Evolutionary conservation across 2,797 vertebrate species (phyloP).

Genomic region (Parauchenoglanis punctatus): DNA sequence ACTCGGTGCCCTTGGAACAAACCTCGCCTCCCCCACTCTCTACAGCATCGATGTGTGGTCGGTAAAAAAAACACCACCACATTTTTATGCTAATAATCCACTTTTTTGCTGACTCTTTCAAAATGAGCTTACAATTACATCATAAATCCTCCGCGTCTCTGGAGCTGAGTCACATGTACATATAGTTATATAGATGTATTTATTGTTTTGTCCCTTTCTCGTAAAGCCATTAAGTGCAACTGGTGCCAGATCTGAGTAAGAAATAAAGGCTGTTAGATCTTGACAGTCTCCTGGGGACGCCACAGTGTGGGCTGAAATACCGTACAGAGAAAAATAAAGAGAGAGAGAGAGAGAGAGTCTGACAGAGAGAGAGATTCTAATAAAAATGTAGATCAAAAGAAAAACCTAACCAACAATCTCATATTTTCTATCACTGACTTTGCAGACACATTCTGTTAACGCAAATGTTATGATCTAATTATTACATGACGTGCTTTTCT

Average conservation of each 20-base stretch:
- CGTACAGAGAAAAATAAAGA: neutral
- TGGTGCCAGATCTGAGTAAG: conserved; percentile 40
- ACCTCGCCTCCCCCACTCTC: neutral
- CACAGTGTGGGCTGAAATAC: conserved; percentile 21
- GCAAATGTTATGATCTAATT: conserved; percentile 42
- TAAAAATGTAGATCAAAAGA: conserved; percentile 35
- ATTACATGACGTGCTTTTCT: conserved; percentile 17
- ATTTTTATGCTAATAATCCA: conserved; percentile 3
- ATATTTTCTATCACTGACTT: conserved; percentile 21
- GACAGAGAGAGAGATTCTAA: conserved; percentile 4
- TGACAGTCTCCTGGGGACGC: conserved; percentile 26
- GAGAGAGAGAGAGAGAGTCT: neutral
- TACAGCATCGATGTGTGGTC: no score
- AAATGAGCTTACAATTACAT: neutral
- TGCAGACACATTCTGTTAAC: conserved; percentile 31
- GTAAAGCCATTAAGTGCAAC: conserved; percentile 27
- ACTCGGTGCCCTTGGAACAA: neutral
- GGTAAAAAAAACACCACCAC: neutral
- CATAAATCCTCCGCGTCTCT: conserved; percentile 16
- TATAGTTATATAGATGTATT: neutral
- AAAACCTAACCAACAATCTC: neutral
- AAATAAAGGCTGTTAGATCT: conserved; percentile 35
- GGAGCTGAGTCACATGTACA: conserved; percentile 5
- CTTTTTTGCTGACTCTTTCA: conserved; percentile 10
- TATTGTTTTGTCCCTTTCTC: conserved; percentile 8